Evolutionary conservation across 2,797 vertebrate genomes (phyloP).

Genomic region (Poeciliopsis presidionis): DNA sequence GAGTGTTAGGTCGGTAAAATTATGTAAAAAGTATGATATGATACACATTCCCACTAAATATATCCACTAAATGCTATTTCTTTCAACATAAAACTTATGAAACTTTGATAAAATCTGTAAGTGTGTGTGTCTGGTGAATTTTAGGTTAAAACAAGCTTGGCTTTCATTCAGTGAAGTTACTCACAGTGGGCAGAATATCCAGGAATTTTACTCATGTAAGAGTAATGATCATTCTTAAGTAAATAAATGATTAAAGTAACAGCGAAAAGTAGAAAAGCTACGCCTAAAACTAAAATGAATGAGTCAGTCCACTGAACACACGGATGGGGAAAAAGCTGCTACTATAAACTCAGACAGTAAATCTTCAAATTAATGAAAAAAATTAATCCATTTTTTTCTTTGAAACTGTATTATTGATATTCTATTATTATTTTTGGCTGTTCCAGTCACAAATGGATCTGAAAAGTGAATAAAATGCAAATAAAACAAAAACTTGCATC

Average conservation of each 20-base stretch:
- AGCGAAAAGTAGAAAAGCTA: too few relatives aligned
- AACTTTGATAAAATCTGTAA: too few relatives aligned
- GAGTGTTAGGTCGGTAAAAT: background rate
- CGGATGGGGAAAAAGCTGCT: background rate
- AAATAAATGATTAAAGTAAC: too few relatives aligned
- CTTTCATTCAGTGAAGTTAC: too few relatives aligned
- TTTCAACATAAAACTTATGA: too few relatives aligned
- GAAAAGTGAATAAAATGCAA: background rate
- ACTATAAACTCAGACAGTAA: background rate
- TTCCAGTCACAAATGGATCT: background rate
- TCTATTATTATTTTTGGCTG: background rate
- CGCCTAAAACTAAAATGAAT: background rate
- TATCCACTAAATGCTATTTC: background rate
- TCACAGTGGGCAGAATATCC: too few relatives aligned
- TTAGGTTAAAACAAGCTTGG: too few relatives aligned
- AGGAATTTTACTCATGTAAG: too few relatives aligned
- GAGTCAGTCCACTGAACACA: background rate
- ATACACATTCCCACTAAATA: background rate
- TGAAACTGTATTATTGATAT: background rate
- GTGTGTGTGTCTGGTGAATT: too few relatives aligned
- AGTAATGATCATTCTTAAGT: too few relatives aligned
- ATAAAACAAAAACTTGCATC: constrained; percentile 1
- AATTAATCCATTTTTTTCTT: background rate
- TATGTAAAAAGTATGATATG: background rate
- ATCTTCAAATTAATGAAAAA: background rate